phyloP scores from a whole-genome alignment of 2,888 invertebrate species.

The Anoplius nigerrimus region DNA sequence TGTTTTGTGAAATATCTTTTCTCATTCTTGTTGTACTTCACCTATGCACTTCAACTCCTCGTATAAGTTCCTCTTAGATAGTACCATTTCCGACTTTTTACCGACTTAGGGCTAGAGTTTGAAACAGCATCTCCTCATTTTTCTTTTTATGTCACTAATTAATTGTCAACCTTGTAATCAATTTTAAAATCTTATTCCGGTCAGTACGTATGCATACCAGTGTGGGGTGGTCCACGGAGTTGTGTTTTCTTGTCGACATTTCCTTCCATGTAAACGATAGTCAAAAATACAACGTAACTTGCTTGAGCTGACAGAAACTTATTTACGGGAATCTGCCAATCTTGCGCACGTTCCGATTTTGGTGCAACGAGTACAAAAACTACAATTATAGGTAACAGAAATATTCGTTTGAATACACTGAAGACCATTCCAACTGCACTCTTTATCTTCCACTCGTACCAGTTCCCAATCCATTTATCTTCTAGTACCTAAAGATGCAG shows the following conservation, averaged over 20 bases:
- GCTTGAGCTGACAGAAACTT: constrained; percentile 83
- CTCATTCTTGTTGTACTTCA: too few species aligned
- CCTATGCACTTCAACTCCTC: too few species aligned
- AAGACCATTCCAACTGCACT: constrained; percentile 72
- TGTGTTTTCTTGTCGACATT: constrained; percentile 78
- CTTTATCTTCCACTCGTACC: constrained; percentile 78
- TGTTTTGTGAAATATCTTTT: too few species aligned
- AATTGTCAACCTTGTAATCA: too few species aligned
- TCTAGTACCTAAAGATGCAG: constrained; percentile 76
- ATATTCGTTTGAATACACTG: constrained; percentile 71
- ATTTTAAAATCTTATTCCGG: background rate
- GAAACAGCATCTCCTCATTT: too few species aligned
- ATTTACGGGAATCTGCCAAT: constrained; percentile 82
- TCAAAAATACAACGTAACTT: constrained; percentile 81
- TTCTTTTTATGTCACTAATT: too few species aligned
- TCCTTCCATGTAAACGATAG: constrained; percentile 79
- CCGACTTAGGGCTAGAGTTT: too few species aligned
- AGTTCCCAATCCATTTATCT: constrained; percentile 81
- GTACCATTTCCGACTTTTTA: too few species aligned
- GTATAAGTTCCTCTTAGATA: too few species aligned
- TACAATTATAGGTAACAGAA: constrained; percentile 75
- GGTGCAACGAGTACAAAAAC: constrained; percentile 75
- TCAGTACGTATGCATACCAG: constrained; percentile 74
- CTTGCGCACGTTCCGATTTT: constrained; percentile 75
- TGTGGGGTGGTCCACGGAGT: constrained; percentile 79